Base-by-base conservation (phyloP, 2,113 vertebrate genomes). In the Dasyprocta punctata region DNA sequence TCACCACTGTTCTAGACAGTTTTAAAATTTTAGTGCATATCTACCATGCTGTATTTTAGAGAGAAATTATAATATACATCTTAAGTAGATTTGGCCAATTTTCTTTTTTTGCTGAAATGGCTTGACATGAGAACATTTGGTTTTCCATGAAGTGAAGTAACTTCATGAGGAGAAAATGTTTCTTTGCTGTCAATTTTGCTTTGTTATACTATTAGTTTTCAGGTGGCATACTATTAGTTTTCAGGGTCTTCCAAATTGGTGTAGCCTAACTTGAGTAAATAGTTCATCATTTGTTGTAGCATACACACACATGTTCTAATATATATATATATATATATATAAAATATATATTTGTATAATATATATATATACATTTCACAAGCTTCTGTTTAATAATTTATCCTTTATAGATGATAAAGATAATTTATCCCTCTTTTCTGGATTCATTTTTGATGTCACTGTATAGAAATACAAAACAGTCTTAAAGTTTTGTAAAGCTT, bases 21-120 rank as follows among this genome's bases (percentile, higher is more conserved):
- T 83, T 38, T 65, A 49, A 92, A 33, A 81, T 61, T 89, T 96
- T 94, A 87, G 65, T 94, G 85, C 5, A 44, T 93, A 96, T 90
- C 36, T 10, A 44, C 17, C 41, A 78, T 67, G 56, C 78, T 91
- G 20, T 49, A n/a, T 94, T 84, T 93, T 90, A 96, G 73, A 94
- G 49, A 63, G 71, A 89, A 93, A 90, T 44, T 94, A 11, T 69
- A 75, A 33, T 75, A 63, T 0, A 36, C 12, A 71, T 84, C 5
- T 3, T 92, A 86, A 95, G 33, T 87, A 33, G 20, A 80, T 49
- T 91, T 58, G 84, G 20, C 1, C 17, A 61, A 28, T 54, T 22
- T 22, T 82, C 24, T 60, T 67, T 78, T 92, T 87, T 60, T 92
- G 49, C 65, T 91, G 44, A 92, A 89, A 88, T 95, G 14, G 4